Percentiles rank a stretch among this genome's conserved stretches.
phyloP scores from a whole-genome alignment of 1,140 invertebrate genomes.

The Thereuonema tuberculata region DNA sequence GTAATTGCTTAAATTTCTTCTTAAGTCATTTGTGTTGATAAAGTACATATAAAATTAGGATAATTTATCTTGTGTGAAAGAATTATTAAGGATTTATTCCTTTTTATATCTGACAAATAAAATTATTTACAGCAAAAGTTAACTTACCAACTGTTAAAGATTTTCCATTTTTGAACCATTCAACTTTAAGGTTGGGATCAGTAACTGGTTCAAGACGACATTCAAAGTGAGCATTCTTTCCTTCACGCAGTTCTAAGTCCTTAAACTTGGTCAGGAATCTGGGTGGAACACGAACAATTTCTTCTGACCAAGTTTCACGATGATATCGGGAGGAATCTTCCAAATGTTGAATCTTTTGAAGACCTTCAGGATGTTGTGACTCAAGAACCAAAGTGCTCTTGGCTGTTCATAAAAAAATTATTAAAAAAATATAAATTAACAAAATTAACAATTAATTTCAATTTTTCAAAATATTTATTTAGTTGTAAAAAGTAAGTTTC shows the following conservation, averaged over 20 bases:
- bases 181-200: constrained; percentile 81
- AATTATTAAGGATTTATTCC: no score
- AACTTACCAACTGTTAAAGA: constrained; percentile 62
- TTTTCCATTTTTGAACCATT: constrained; percentile 84
- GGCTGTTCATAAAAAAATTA: constrained; percentile 34
- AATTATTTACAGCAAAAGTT: no score
- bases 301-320: constrained; percentile 63
- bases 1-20: no score
- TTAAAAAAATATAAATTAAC: constrained; percentile 16
- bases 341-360: constrained; percentile 80
- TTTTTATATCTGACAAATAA: no score
- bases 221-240: constrained; percentile 91
- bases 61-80: no score
- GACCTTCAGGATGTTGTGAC: constrained; percentile 67
- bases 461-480: no score
- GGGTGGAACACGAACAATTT: constrained; percentile 64
- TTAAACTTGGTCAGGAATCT: constrained; percentile 74
- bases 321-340: constrained; percentile 77
- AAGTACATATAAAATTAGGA: no score
- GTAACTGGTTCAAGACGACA: constrained; percentile 93
- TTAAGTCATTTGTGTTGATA: no score
- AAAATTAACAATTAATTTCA: background rate
- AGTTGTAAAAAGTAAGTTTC: no score
- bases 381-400: constrained; percentile 74
- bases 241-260: constrained; percentile 68